Conservation (phyloP, 2,113 vertebrate species). For the Tor tambroides region DNA sequence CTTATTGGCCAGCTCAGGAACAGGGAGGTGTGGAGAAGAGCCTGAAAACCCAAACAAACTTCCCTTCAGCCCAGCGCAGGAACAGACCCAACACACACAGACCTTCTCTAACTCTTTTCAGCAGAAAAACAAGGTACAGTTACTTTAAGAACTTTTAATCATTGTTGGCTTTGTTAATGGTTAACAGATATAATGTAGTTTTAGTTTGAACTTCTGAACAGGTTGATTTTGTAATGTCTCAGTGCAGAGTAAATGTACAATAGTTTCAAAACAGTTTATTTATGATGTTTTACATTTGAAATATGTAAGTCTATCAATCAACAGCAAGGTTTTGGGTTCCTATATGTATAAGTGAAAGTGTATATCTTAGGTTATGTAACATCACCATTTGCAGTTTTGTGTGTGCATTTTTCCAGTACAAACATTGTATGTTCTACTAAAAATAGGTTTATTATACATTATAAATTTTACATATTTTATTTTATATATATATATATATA, state of each 20-base stretch:
- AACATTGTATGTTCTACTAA: no score
- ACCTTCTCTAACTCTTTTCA: neutral
- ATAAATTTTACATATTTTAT: no score
- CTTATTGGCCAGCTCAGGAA: slow-evolving; percentile 52
- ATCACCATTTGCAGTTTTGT: neutral
- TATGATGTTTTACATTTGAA: neutral
- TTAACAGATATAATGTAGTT: neutral
- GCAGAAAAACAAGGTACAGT: slow-evolving; percentile 38
- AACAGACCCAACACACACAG: slow-evolving; percentile 23
- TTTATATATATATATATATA: no score
- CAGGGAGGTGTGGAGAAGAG: slow-evolving; percentile 54
- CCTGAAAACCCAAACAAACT: slow-evolving; percentile 52
- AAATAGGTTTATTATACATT: no score
- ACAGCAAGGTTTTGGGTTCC: neutral
- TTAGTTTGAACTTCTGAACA: neutral
- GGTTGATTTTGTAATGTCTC: neutral
- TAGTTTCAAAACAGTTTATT: neutral
- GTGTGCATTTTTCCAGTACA: no score
- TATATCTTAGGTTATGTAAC: neutral
- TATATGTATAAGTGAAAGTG: neutral
- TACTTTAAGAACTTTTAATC: neutral
- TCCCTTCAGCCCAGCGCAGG: slow-evolving; percentile 24
- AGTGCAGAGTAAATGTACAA: no score
- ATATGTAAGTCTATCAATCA: neutral
- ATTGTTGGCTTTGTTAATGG: neutral